Percentiles rank a stretch among this genome's conserved stretches.
Evolutionary conservation across 2,888 invertebrate species (phyloP).

Genomic region (Actias luna): DNA sequence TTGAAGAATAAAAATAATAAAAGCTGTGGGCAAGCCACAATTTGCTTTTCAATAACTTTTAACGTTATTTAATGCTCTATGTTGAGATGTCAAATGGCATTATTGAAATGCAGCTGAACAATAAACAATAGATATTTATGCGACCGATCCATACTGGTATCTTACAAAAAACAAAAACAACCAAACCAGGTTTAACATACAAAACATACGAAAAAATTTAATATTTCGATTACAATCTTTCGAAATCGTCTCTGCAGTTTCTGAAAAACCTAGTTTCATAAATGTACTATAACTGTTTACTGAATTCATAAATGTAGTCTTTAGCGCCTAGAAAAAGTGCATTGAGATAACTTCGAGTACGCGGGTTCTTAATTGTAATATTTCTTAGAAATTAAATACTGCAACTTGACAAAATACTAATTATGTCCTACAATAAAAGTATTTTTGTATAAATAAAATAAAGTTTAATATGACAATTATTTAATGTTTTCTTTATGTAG

Average conservation of each 20-base stretch:
- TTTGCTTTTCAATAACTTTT: background rate
- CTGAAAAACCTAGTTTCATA: no score
- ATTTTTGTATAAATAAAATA: background rate
- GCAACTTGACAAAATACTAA: background rate
- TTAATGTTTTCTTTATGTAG: background rate
- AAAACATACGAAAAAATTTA: no score
- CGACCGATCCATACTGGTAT: no score
- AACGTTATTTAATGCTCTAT: background rate
- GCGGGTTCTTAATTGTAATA: background rate
- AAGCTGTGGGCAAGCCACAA: background rate
- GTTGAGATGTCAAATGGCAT: background rate
- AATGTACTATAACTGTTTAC: no score
- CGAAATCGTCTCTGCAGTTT: no score
- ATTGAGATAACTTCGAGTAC: background rate
- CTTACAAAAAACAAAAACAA: no score
- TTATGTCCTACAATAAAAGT: background rate
- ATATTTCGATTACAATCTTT: no score
- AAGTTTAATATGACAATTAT: background rate
- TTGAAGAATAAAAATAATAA: background rate
- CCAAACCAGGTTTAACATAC: no score
- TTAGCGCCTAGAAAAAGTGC: background rate
- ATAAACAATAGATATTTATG: background rate
- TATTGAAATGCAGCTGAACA: background rate
- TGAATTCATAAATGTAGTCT: no score
- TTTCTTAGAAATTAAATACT: background rate